Percentiles rank a stretch among this genome's conserved stretches.
Conservation (phyloP, 1,140 invertebrate genomes). For the Sarcophaga bullata region DNA sequence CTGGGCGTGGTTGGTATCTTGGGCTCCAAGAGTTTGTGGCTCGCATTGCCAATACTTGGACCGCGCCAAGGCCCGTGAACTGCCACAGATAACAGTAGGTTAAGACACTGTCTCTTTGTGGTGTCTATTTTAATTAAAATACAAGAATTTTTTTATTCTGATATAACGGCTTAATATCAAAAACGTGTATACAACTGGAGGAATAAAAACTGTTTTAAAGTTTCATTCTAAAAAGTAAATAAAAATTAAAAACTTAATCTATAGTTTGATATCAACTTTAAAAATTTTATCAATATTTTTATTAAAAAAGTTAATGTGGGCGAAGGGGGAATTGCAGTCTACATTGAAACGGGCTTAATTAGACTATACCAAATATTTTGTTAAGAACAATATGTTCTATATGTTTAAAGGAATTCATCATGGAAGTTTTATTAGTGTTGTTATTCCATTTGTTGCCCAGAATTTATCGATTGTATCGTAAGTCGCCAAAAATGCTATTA, state of each 20-base stretch:
- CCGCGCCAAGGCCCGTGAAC: constrained; percentile 93
- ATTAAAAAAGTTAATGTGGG: not conserved
- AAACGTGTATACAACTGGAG: not conserved
- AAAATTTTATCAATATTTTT: not conserved
- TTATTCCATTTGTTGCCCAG: no score
- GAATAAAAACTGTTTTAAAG: constrained; percentile 35
- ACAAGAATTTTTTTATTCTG: constrained; percentile 34
- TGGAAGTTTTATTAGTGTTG: no score
- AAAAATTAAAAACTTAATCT: constrained; percentile 22
- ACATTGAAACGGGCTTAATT: no score
- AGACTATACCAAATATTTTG: no score
- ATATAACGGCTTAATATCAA: constrained; percentile 26
- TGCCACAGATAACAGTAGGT: constrained; percentile 88
- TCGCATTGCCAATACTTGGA: constrained; percentile 93
- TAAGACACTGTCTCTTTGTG: constrained; percentile 30
- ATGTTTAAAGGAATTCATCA: no score
- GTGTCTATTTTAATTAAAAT: constrained; percentile 19
- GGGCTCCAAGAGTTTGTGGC: constrained; percentile 95
- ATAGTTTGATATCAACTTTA: constrained; percentile 24
- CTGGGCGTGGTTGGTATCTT: constrained; percentile 98
- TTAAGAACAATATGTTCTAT: no score
- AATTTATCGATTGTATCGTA: no score
- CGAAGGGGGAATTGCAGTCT: no score
- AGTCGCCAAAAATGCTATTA: no score
- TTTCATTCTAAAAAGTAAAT: constrained; percentile 34